Percentiles rank a stretch among this genome's conserved stretches.
phyloP scores from a whole-genome alignment of 1,140 invertebrate genomes.

The Polypedilum vanderplanki region DNA sequence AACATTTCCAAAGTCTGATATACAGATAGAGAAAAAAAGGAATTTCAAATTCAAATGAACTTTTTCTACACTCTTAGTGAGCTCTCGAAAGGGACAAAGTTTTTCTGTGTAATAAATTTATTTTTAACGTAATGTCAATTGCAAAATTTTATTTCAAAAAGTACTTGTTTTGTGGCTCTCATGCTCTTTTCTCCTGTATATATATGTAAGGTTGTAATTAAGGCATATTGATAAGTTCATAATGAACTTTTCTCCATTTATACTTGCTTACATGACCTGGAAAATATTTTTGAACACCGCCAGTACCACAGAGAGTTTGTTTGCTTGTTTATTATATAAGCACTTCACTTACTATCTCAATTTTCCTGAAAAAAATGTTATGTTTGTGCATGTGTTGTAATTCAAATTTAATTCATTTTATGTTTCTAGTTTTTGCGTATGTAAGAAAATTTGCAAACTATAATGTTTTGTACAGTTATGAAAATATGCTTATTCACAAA shows the following conservation, averaged over 20 bases:
- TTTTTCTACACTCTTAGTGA: neutral
- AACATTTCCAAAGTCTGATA: neutral
- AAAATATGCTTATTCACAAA: no score
- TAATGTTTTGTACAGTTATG: no score
- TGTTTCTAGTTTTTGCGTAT: no score
- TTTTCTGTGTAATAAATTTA: conserved; percentile 23
- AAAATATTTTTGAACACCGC: neutral
- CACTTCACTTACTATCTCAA: no score
- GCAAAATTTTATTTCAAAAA: neutral
- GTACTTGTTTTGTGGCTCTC: neutral
- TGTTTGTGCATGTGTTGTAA: no score
- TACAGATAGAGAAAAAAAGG: neutral
- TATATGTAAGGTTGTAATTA: neutral
- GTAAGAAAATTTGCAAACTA: no score
- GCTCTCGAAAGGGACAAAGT: conserved; percentile 7
- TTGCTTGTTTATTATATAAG: no score
- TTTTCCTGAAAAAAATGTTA: no score
- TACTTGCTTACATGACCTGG: neutral
- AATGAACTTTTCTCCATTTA: neutral
- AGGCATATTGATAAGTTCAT: neutral
- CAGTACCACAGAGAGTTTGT: no score
- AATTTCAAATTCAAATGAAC: neutral
- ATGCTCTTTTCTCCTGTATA: neutral
- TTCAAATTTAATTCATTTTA: no score
- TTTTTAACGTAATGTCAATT: neutral